A percentile compares a stretch with the other conserved stretches of the same genome.
These are phyloP conservation scores for Resseliella maxima DNA, from an alignment of 2,888 invertebrate genomes.

Conservation along the genomic window DNA sequence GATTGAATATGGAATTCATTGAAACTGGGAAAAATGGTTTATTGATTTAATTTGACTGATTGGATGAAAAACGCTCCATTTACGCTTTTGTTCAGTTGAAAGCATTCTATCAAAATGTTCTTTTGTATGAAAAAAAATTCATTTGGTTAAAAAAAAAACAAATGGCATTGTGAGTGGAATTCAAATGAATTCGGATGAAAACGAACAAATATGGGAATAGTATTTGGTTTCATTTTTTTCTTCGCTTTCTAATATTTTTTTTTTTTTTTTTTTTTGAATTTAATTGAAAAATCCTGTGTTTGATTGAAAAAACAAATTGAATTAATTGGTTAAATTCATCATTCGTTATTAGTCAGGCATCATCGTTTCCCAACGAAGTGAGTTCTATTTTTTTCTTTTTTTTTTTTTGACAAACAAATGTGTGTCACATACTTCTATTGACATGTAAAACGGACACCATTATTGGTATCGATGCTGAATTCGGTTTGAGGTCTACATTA, in stretches of 20 bases:
- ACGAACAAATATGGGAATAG: background rate
- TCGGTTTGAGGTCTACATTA: background rate
- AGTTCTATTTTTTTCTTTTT: too few relatives aligned
- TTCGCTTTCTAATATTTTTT: background rate
- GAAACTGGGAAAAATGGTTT: background rate
- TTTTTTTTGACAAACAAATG: background rate
- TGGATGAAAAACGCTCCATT: slow-evolving; percentile 2
- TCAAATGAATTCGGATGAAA: background rate
- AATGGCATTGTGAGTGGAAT: background rate
- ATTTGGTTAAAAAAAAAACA: too few relatives aligned
- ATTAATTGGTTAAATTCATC: background rate
- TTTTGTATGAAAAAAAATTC: background rate
- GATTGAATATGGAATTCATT: background rate
- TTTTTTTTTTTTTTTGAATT: background rate
- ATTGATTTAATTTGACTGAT: slow-evolving; percentile 1
- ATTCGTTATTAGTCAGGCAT: background rate
- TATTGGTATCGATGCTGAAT: background rate
- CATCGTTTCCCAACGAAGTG: background rate
- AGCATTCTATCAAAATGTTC: background rate
- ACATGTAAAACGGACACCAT: background rate
- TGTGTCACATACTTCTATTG: background rate
- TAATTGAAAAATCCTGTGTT: background rate
- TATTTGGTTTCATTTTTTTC: background rate
- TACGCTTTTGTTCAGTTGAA: background rate
- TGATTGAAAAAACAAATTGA: background rate